phyloP scores from a whole-genome alignment of 2,113 vertebrate species.

The Dermatemys mawii region DNA sequence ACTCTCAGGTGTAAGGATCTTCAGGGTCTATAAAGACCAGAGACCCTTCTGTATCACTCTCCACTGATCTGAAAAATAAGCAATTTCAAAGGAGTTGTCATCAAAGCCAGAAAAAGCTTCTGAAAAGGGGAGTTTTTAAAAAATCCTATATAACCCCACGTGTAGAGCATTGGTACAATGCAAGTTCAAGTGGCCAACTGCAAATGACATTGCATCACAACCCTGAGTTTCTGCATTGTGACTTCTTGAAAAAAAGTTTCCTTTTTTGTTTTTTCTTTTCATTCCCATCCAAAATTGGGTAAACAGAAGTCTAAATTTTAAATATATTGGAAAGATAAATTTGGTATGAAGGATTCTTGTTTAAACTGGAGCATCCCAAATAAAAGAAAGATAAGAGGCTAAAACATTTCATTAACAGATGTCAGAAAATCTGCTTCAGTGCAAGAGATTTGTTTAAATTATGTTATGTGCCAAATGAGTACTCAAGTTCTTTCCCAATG shows the following conservation, averaged over 20 bases:
- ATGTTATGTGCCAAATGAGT: background rate
- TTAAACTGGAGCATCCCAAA: background rate
- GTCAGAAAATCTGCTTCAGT: background rate
- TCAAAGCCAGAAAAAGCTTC: constrained; percentile 65
- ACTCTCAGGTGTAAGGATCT: constrained; percentile 60
- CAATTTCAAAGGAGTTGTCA: constrained; percentile 70
- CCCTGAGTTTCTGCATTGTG: constrained; percentile 14
- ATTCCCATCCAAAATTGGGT: constrained; percentile 30
- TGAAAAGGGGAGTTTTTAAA: constrained; percentile 31
- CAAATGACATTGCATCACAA: constrained; percentile 30
- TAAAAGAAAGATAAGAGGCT: background rate
- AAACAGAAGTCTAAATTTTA: constrained; percentile 10
- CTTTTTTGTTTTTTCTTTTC: constrained; percentile 34
- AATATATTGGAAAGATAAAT: background rate
- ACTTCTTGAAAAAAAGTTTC: constrained; percentile 34
- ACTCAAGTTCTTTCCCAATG: background rate
- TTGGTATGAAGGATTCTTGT: background rate
- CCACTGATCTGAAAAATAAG: constrained; percentile 79
- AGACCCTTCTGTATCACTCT: constrained; percentile 64
- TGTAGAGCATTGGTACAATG: constrained; percentile 27
- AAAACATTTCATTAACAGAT: background rate
- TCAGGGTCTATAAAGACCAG: constrained; percentile 71
- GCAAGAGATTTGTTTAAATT: background rate
- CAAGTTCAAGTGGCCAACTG: constrained; percentile 62
- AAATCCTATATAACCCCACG: constrained; percentile 50